These are phyloP conservation scores for Tanypteryx hageni DNA, from an alignment of 2,888 invertebrate species.

Conservation along the genomic window DNA sequence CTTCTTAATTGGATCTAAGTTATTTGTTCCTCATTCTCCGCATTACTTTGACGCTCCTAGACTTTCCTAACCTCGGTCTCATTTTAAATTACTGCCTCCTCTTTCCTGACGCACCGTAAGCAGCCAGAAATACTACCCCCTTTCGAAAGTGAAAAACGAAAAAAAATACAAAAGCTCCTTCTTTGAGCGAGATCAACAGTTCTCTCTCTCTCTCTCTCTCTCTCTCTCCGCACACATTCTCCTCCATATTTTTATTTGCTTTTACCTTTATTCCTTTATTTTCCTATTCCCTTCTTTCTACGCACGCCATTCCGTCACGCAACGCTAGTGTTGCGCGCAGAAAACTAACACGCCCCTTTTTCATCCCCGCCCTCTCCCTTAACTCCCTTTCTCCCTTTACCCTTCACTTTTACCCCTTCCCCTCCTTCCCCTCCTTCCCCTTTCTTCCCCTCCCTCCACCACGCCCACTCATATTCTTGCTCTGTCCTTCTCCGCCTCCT, in stretches of 20 bases:
- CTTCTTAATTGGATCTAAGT: no score
- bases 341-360: not conserved
- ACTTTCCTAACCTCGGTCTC: not conserved
- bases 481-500: not conserved
- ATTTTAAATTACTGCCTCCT: not conserved
- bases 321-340: conserved; percentile 24
- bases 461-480: not conserved
- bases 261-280: not conserved
- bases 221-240: not conserved
- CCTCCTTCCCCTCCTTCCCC: not conserved
- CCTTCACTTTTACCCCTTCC: not conserved
- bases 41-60: no score
- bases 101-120: not conserved
- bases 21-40: no score
- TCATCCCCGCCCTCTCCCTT: not conserved
- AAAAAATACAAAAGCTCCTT: not conserved
- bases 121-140: not conserved
- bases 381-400: not conserved
- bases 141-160: not conserved
- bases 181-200: not conserved
- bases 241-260: not conserved
- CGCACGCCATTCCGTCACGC: conserved; percentile 50
- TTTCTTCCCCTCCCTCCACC: not conserved
- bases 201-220: not conserved
- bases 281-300: not conserved